Evolutionary conservation across 2,888 invertebrate species (phyloP).

Genomic region (Keiferia lycopersicella): DNA sequence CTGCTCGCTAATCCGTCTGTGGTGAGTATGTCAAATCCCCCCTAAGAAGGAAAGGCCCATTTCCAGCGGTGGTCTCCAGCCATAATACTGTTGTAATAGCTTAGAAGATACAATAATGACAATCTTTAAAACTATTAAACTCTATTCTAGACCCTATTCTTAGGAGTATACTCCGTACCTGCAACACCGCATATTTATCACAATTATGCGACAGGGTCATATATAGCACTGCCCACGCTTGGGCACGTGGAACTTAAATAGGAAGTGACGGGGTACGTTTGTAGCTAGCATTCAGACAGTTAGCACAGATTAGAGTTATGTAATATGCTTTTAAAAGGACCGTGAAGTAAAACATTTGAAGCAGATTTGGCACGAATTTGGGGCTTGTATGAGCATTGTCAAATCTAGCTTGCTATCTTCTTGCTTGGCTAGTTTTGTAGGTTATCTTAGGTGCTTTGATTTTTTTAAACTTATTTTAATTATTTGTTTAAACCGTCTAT

Average conservation of each 20-base stretch:
- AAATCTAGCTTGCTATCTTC: no score
- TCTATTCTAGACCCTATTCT: not conserved
- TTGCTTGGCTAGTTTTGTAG: no score
- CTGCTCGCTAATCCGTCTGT: no score
- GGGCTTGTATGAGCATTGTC: no score
- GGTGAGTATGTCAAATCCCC: no score
- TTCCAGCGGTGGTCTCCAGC: no score
- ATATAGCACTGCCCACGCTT: constrained; percentile 8
- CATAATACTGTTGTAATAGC: no score
- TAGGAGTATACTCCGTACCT: not conserved
- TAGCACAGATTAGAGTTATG: not conserved
- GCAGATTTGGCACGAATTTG: not conserved
- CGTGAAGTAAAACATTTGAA: not conserved
- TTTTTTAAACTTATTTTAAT: no score
- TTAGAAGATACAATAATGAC: no score
- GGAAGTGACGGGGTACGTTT: constrained; percentile 6
- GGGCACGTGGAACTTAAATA: constrained; percentile 6
- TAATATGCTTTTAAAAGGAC: not conserved
- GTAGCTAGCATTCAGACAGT: not conserved
- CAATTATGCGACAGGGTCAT: constrained; percentile 9
- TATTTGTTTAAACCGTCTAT: no score
- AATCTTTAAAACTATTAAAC: not conserved
- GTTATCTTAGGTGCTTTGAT: no score
- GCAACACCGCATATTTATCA: constrained; percentile 23
- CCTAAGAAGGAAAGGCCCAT: no score